Percentiles rank a stretch among this genome's conserved stretches.
These are phyloP conservation scores for Yasuhikotakia modesta DNA, from an alignment of 2,797 vertebrate species.

Conservation along the genomic window DNA sequence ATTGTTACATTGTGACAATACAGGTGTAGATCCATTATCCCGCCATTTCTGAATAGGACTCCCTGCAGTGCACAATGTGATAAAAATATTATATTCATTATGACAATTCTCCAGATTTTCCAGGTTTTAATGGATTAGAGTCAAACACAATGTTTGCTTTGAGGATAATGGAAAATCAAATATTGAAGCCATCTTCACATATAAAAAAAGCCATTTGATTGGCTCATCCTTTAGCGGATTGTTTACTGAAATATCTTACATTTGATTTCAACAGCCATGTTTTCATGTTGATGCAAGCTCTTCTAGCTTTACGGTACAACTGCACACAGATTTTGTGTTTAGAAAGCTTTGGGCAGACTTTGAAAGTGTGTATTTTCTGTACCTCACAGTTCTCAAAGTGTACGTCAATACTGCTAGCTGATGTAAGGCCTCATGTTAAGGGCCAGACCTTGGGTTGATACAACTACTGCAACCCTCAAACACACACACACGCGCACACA, in stretches of 20 bases:
- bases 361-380: conserved; percentile 10
- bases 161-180: conserved; percentile 30
- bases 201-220: background rate
- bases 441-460: conserved; percentile 36
- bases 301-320: background rate
- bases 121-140: conserved; percentile 8
- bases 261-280: conserved; percentile 13
- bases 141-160: conserved; percentile 29
- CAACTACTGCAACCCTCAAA: conserved; percentile 18
- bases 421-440: conserved; percentile 33
- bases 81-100: conserved; percentile 20
- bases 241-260: conserved; percentile 1
- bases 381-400: background rate
- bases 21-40: background rate
- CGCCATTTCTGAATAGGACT: background rate
- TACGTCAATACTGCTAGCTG: conserved; percentile 28
- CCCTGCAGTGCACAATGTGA: conserved; percentile 10
- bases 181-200: background rate
- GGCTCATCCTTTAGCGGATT: background rate
- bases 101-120: conserved; percentile 15
- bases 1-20: too few relatives aligned
- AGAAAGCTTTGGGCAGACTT: background rate
- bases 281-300: conserved; percentile 12
- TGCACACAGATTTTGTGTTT: conserved; percentile 18
- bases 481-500: conserved; percentile 16